These are phyloP conservation scores for Oreonectes daqikongensis DNA, from an alignment of 2,797 vertebrate genomes.

Conservation along the genomic window DNA sequence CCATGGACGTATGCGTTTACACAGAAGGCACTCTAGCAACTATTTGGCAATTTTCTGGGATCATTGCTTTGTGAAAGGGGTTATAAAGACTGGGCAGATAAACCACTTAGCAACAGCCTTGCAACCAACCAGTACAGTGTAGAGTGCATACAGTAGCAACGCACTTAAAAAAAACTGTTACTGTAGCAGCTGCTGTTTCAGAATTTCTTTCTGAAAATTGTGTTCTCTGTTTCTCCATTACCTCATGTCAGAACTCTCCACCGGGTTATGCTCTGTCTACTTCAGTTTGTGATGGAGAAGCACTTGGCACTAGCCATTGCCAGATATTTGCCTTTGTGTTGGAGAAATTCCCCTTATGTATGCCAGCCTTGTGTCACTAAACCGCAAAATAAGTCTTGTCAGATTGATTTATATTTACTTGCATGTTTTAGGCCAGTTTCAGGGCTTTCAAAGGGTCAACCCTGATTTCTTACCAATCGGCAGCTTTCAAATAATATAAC, in stretches of 20 bases:
- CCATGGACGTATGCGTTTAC: too few relatives aligned
- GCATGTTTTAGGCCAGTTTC: neutral
- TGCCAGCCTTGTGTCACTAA: conserved; percentile 13
- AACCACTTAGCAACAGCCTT: too few relatives aligned
- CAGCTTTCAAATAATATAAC: neutral
- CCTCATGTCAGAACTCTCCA: neutral
- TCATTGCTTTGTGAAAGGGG: too few relatives aligned
- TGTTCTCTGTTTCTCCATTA: conserved; percentile 6
- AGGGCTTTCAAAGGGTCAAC: neutral
- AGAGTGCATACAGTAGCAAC: too few relatives aligned
- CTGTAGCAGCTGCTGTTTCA: neutral
- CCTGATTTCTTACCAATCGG: neutral
- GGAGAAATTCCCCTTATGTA: neutral
- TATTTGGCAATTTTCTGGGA: too few relatives aligned
- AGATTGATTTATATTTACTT: neutral
- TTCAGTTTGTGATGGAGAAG: conserved; percentile 1
- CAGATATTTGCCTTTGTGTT: neutral
- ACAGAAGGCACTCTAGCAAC: too few relatives aligned
- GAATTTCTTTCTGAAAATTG: neutral
- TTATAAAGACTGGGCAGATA: too few relatives aligned
- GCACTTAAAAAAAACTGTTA: too few relatives aligned
- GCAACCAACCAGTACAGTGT: too few relatives aligned
- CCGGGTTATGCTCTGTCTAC: neutral
- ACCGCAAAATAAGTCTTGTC: neutral
- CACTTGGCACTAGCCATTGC: neutral